Conservation (phyloP, 2,113 vertebrate genomes). For the Papio anubis region DNA sequence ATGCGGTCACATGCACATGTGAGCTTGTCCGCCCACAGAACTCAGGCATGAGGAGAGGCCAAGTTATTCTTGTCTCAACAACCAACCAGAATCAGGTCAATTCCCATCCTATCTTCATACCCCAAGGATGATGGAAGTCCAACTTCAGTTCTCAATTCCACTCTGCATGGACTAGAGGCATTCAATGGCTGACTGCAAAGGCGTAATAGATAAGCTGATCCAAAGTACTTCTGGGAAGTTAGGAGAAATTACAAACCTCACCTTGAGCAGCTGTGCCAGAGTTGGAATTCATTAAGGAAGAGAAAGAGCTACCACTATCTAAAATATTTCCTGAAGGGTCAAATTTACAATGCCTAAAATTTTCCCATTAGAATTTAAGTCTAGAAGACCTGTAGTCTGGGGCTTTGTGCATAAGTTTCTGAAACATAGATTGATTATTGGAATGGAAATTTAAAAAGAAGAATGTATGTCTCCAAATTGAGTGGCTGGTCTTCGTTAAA, state of each 20-base stretch:
- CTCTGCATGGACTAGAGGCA: neutral
- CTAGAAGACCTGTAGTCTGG: neutral
- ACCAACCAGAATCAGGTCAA: neutral
- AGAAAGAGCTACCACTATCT: neutral
- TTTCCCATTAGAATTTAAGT: neutral
- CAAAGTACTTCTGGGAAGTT: neutral
- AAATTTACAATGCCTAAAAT: neutral
- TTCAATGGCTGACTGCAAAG: neutral
- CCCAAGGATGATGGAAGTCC: neutral
- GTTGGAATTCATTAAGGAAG: neutral
- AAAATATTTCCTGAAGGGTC: neutral
- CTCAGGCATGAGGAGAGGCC: neutral
- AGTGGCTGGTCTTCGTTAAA: slow-evolving; percentile 50
- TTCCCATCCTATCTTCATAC: neutral
- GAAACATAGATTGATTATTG: slow-evolving; percentile 9
- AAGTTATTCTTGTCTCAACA: neutral
- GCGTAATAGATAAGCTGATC: neutral
- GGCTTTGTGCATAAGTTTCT: neutral
- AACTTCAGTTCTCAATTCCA: neutral
- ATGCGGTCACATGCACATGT: neutral
- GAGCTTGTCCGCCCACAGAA: neutral
- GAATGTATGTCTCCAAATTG: neutral
- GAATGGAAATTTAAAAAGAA: slow-evolving; percentile 7
- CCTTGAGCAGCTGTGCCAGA: neutral
- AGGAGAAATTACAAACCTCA: slow-evolving; percentile 4